Evolutionary conservation across 2,797 vertebrate species (phyloP).

Genomic region (Chrysocyon brachyurus): DNA sequence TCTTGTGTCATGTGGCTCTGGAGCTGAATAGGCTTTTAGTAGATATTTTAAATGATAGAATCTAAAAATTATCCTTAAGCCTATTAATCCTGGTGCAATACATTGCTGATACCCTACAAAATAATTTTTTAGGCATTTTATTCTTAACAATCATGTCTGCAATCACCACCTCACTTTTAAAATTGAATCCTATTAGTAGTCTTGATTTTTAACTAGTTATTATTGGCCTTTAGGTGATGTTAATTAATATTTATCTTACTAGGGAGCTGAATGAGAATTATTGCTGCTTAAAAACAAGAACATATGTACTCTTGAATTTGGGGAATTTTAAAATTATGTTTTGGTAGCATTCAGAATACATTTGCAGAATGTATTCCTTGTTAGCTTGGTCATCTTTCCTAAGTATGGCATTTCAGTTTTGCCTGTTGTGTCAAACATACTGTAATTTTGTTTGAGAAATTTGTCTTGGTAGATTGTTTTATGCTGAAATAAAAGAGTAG

Average conservation of each 20-base stretch:
- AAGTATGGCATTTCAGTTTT: slow-evolving; percentile 8
- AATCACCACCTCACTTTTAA: slow-evolving; percentile 62
- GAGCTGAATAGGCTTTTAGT: not conserved
- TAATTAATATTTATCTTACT: slow-evolving; percentile 68
- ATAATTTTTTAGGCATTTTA: slow-evolving; percentile 54
- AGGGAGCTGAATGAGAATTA: not conserved
- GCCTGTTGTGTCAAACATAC: not conserved
- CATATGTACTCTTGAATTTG: slow-evolving; percentile 30
- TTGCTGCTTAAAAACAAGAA: slow-evolving; percentile 59
- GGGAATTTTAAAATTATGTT: slow-evolving; percentile 41
- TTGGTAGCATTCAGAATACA: slow-evolving; percentile 16
- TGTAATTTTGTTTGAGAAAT: slow-evolving; percentile 17
- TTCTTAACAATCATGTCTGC: slow-evolving; percentile 47
- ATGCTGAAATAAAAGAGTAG: slow-evolving; percentile 59
- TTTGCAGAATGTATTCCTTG: not conserved
- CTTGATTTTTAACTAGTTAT: slow-evolving; percentile 69
- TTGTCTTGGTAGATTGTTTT: slow-evolving; percentile 22
- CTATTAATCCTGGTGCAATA: slow-evolving; percentile 43
- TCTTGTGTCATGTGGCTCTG: slow-evolving; percentile 16
- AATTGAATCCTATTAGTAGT: slow-evolving; percentile 39
- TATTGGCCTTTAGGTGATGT: slow-evolving; percentile 35
- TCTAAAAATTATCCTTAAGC: slow-evolving; percentile 57
- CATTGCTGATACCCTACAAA: slow-evolving; percentile 52
- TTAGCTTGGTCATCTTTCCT: not conserved
- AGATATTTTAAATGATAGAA: slow-evolving; percentile 50